These are phyloP conservation scores for Hucho hucho DNA, from an alignment of 2,113 vertebrate species.

Conservation along the genomic window DNA sequence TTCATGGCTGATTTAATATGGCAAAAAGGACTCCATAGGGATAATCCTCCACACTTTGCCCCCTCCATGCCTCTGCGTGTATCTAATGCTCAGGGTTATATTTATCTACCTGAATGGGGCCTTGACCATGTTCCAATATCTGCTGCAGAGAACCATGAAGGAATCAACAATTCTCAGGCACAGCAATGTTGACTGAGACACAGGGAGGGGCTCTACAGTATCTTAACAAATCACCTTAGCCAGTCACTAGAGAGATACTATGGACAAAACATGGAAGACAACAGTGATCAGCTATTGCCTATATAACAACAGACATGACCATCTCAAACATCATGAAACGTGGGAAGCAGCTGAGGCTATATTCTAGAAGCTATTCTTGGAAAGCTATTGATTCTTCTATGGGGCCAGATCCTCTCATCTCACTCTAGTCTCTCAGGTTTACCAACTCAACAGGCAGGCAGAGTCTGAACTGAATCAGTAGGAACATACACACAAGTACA, in stretches of 20 bases:
- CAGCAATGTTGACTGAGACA: neutral
- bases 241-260: no score
- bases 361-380: neutral
- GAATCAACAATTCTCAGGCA: no score
- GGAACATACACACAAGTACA: no score
- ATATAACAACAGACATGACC: neutral
- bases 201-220: neutral
- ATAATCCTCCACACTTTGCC: neutral
- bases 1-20: constrained; percentile 65
- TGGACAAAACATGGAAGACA: no score
- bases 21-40: constrained; percentile 12
- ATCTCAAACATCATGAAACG: neutral
- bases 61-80: neutral
- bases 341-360: neutral
- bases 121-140: neutral
- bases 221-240: neutral
- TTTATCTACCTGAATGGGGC: neutral
- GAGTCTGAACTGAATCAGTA: constrained; percentile 8
- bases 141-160: neutral
- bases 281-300: neutral
- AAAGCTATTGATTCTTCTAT: neutral
- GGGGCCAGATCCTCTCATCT: neutral
- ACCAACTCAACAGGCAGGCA: constrained; percentile 5
- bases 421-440: constrained; percentile 4
- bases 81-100: neutral